A percentile compares a stretch with the other conserved stretches of the same genome.
phyloP scores from a whole-genome alignment of 2,797 vertebrate species.

The Pipistrellus pipistrellus region DNA sequence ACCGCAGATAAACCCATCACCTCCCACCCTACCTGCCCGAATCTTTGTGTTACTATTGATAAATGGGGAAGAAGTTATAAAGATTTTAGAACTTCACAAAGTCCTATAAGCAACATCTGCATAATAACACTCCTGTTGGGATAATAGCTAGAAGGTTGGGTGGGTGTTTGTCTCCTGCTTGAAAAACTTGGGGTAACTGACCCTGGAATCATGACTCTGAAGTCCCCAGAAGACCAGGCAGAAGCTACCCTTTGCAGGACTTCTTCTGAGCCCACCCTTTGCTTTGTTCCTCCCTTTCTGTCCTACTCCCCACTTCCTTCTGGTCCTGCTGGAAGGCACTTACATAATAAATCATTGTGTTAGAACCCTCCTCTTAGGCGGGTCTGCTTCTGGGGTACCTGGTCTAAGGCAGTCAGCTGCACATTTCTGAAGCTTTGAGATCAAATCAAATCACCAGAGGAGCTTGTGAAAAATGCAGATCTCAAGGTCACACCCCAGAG shows the following conservation, averaged over 20 bases:
- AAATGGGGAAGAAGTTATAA: background rate
- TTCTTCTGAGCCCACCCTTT: background rate
- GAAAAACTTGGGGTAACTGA: background rate
- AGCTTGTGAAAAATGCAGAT: background rate
- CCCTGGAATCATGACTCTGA: background rate
- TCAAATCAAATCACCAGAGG: background rate
- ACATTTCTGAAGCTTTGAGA: background rate
- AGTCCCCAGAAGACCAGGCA: background rate
- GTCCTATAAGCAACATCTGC: background rate
- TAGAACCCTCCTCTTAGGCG: background rate
- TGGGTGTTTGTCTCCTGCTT: slow-evolving; percentile 10
- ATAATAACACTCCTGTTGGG: background rate
- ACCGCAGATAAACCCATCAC: background rate
- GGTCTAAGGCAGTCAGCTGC: background rate
- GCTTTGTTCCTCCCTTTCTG: background rate
- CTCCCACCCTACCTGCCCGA: background rate
- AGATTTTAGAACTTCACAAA: slow-evolving; percentile 35
- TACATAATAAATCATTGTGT: background rate
- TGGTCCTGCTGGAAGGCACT: background rate
- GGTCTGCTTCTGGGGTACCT: background rate
- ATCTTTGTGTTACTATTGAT: slow-evolving; percentile 20
- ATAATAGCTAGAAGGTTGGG: background rate
- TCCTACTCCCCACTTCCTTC: background rate
- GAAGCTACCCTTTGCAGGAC: background rate
- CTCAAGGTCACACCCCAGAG: background rate